Evolutionary conservation across 1,140 invertebrate species (phyloP), one percentile per base, ranked within the genome.

Genomic region (Carcinoscorpius rotundicauda): DNA sequence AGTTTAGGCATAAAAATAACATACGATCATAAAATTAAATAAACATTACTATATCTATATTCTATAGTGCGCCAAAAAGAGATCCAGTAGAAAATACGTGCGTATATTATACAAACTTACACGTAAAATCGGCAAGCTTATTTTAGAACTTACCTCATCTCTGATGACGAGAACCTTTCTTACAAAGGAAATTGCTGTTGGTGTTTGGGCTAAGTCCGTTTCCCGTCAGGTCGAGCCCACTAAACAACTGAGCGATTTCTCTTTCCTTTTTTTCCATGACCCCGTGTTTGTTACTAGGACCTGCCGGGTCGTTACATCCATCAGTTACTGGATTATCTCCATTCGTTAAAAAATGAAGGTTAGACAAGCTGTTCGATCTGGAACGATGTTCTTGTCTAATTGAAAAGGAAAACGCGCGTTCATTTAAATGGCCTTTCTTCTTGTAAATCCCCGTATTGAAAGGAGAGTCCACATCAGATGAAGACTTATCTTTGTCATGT

Each of bases 301-400:
- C 67, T 63, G 58, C 68, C 66, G 50, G 49, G 63, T 64, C 58
- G 67, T 66, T 68, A 49, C 61, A 29, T 52, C 51, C n/a, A 52
- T 49, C 8, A 59, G 10, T 11, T 63, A 49, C 55, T 49, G 53
- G 50, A 59, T 53, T n/a, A 51, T 68, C 68, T 49, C 55, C 69
- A 52, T 70, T 65, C 29, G 64, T 62, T 52, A 70, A 69, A 58
- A 73, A 71, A 50, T 68, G 64, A 48, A 94, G 77, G 73, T 91
- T 93, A 49, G 91, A 89, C 71, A 94, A 77, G 60, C 88, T 91
- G 60, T 90, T 91, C 68, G 90, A 93, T 58, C 91, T 81, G 72
- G 90, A 92, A 60, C 91, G 82, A 75, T 94, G 91, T 74, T 94
- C 91, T 73, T 94, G 91, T 61, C 91, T 80, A 71, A 96, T 96